These are phyloP conservation scores for Acanthurus tractus DNA, from an alignment of 2,797 vertebrate genomes.

Conservation along the genomic window DNA sequence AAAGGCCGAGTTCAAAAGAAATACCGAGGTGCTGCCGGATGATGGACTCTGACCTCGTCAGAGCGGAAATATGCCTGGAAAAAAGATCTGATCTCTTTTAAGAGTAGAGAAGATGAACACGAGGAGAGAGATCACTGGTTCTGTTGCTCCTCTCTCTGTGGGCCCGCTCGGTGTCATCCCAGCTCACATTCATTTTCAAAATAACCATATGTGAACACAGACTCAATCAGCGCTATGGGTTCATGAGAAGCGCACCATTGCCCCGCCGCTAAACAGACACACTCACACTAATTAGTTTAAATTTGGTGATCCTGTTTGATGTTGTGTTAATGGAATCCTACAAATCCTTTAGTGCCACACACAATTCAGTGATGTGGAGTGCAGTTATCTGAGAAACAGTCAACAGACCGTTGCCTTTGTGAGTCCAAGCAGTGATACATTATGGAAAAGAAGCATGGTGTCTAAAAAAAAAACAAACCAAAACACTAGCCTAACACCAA, in stretches of 20 bases:
- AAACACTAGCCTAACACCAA: slow-evolving; percentile 1
- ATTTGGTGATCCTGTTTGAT: slow-evolving; percentile 38
- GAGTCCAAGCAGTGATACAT: background rate
- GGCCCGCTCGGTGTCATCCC: background rate
- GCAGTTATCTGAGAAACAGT: slow-evolving; percentile 21
- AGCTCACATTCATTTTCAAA: slow-evolving; percentile 13
- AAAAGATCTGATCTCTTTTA: background rate
- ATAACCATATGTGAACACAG: slow-evolving; percentile 29
- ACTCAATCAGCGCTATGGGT: slow-evolving; percentile 29
- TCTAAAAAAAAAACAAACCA: slow-evolving; percentile 31
- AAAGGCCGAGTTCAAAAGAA: slow-evolving; percentile 16
- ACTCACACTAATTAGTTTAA: slow-evolving; percentile 31
- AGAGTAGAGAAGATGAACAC: background rate
- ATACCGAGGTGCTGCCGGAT: background rate
- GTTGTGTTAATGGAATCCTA: slow-evolving; percentile 36
- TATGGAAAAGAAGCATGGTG: slow-evolving; percentile 3
- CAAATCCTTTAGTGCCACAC: slow-evolving; percentile 19
- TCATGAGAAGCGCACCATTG: slow-evolving; percentile 23
- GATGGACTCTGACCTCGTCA: slow-evolving; percentile 11
- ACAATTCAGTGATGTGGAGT: background rate
- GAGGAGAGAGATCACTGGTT: slow-evolving; percentile 3
- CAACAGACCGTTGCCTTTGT: background rate
- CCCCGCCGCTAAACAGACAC: slow-evolving; percentile 30
- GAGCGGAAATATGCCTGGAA: background rate
- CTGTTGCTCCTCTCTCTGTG: background rate